Base-by-base conservation (phyloP, 2,888 invertebrate genomes). In the Synanthedon vespiformis region DNA sequence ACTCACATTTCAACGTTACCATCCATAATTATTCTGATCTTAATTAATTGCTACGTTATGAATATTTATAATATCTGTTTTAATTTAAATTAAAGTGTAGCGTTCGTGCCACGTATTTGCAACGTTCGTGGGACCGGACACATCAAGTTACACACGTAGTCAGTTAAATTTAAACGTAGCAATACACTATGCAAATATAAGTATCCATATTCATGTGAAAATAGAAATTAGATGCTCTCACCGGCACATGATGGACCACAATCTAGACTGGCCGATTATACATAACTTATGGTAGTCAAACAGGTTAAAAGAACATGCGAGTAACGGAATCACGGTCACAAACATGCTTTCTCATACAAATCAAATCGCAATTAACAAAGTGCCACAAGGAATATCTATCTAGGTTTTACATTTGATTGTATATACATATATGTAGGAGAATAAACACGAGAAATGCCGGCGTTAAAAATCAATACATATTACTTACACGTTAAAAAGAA, bases 271-370 rank as follows among this genome's bases (percentile, higher is more conserved):
- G 55, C 51, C 51, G 48, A 55, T 56, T 57, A 61, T 61, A 58
- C 55, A 57, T 55, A 40, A 49, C 57, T 54, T 59, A 58, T 58
- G 65, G 65, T 61, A 67, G 77, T 69, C 72, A 72, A 68, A 71
- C 79, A 63, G 75, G 79, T 81, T 81, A 70, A 74, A 80, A 74
- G 72, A 74, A 72, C 67, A 74, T 62, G 69, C 68, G 68, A 72
- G 66, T 82, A 81, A 82, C 82, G 82, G 81, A 77, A 78, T 76
- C 56, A 59, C 61, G 65, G 64, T 64, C 68, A 61, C 66, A 68
- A n/a, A 70, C 72, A 70, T 72, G 75, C 71, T 76, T 76, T 76
- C 74, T 64, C 64, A 65, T 56, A 34, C 61, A 62, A 62, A 68
- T 57, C 59, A 62, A 57, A 56, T 14, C 52, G 40, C 54, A 56